Conservation (phyloP, 2,888 invertebrate species). For the Gari tellinella region DNA sequence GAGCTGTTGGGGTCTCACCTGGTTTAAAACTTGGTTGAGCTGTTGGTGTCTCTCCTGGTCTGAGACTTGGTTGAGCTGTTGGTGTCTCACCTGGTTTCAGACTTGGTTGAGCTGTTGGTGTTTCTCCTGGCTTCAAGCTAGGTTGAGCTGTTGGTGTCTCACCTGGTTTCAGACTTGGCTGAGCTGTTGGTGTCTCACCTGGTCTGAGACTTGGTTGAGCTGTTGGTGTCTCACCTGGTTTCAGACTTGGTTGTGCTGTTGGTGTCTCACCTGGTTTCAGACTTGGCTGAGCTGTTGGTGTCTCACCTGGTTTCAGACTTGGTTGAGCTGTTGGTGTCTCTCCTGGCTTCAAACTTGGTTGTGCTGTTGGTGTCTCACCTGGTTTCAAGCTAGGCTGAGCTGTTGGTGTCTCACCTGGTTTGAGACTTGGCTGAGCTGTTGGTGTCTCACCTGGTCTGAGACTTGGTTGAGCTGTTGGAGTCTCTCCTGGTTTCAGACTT, state of each 20-base stretch:
- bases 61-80: slow-evolving; percentile 42
- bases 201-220: slow-evolving; percentile 23
- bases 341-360: slow-evolving; percentile 17
- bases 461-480: slow-evolving; percentile 52
- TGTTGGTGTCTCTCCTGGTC: slow-evolving; percentile 31
- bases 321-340: slow-evolving; percentile 38
- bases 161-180: slow-evolving; percentile 35
- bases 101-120: slow-evolving; percentile 50
- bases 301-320: slow-evolving; percentile 13
- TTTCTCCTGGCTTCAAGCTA: slow-evolving; percentile 16
- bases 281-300: slow-evolving; percentile 45
- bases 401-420: slow-evolving; percentile 38
- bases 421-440: slow-evolving; percentile 35
- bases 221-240: slow-evolving; percentile 43
- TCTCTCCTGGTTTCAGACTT: slow-evolving; percentile 22
- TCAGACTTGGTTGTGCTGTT: slow-evolving; percentile 26
- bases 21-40: slow-evolving; percentile 31
- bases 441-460: slow-evolving; percentile 24
- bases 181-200: slow-evolving; percentile 40
- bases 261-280: slow-evolving; percentile 50
- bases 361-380: slow-evolving; percentile 36
- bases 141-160: slow-evolving; percentile 36
- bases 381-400: slow-evolving; percentile 28
- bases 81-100: slow-evolving; percentile 41
- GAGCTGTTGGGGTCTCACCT: slow-evolving; percentile 44